Percentiles rank a stretch among this genome's conserved stretches.
These are phyloP conservation scores for Collichthys lucidus DNA, from an alignment of 2,113 vertebrate genomes.

Conservation along the genomic window DNA sequence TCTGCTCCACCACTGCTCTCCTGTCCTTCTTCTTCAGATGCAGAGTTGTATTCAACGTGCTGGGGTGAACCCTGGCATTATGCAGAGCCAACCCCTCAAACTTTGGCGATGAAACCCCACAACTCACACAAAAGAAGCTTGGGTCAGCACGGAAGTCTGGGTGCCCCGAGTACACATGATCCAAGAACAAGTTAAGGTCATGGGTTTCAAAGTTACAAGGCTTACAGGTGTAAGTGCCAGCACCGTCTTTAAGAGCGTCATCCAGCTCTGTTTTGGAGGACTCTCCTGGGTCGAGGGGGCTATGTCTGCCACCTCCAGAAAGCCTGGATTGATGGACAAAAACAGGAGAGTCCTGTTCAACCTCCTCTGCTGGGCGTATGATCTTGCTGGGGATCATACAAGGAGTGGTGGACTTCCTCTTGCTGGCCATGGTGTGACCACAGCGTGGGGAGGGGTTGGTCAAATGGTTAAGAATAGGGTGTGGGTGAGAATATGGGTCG, in stretches of 20 bases:
- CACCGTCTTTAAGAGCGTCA: slow-evolving; percentile 72
- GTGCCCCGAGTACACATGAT: slow-evolving; percentile 93
- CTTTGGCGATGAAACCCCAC: slow-evolving; percentile 89
- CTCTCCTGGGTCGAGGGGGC: slow-evolving; percentile 56
- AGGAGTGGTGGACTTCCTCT: slow-evolving; percentile 95
- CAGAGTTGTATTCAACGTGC: slow-evolving; percentile 85
- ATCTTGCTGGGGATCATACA: slow-evolving; percentile 98
- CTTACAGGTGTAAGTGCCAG: slow-evolving; percentile 89
- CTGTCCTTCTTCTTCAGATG: slow-evolving; percentile 88
- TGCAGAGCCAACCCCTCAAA: slow-evolving; percentile 93
- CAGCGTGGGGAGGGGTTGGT: slow-evolving; percentile 47
- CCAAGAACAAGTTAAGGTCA: slow-evolving; percentile 91
- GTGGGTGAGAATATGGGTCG: slow-evolving; percentile 61
- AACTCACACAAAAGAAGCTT: slow-evolving; percentile 88
- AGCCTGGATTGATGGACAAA: slow-evolving; percentile 69
- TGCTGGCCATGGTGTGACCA: slow-evolving; percentile 91
- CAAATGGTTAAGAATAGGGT: slow-evolving; percentile 58
- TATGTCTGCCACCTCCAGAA: slow-evolving; percentile 58
- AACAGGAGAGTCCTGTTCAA: slow-evolving; percentile 75
- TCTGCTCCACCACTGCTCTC: slow-evolving; percentile 89
- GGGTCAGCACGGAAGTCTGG: slow-evolving; percentile 92
- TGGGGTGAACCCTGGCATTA: slow-evolving; percentile 88
- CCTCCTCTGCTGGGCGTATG: slow-evolving; percentile 83
- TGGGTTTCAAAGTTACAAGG: slow-evolving; percentile 92
- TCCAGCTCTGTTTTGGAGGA: slow-evolving; percentile 72